Evolutionary conservation across 2,797 vertebrate genomes (phyloP), one percentile per base, ranked within the genome.

Genomic region (Alectoris magna): DNA sequence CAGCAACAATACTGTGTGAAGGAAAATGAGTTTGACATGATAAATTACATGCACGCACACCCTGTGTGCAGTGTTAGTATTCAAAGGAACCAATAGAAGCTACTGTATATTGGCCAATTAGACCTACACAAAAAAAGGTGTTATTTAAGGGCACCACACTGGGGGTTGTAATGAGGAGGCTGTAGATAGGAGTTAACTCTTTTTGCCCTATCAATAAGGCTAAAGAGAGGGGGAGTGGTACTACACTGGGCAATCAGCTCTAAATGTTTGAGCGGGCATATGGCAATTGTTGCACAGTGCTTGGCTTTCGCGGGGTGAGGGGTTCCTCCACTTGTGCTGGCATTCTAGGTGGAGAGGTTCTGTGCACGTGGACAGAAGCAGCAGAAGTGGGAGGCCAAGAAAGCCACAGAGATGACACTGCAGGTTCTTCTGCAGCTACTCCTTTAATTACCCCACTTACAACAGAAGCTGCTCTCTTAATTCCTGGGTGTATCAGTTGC

Each of bases 11-110:
- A 62, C 39, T 1, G 2, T 48, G 74, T 88, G 68, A 74, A 95
- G 88, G 89, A 96, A 96, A 97, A 94, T 93, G 94, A 97, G 88
- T 94, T 96, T 95, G 94, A 68, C 82, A 55, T 93, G 95, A 96
- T 96, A 91, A 96, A 97, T 97, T 92, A 88, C 85, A 91, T 72
- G 81, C n/a, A 14, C 60, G 60, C 87, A 69, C 17, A 19, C 87
- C 81, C 94, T 59, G 91, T 38, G 44, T 51, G 14, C 92, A 79
- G 58, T 49, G 64, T 10, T 23, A 74, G 74, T 49, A 73, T 84
- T 95, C 82, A 79, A 90, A 90, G 91, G 77, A 96, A 67, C 90
- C 93, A 90, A 39, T 43, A 88, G 88, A 90, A 96, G 93, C 89
- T 79, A 51, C 91, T 62, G 1, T 87, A 63, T 91, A 95, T 74